phyloP scores from a whole-genome alignment of 2,797 vertebrate species.

The Manis crassicaudata region DNA sequence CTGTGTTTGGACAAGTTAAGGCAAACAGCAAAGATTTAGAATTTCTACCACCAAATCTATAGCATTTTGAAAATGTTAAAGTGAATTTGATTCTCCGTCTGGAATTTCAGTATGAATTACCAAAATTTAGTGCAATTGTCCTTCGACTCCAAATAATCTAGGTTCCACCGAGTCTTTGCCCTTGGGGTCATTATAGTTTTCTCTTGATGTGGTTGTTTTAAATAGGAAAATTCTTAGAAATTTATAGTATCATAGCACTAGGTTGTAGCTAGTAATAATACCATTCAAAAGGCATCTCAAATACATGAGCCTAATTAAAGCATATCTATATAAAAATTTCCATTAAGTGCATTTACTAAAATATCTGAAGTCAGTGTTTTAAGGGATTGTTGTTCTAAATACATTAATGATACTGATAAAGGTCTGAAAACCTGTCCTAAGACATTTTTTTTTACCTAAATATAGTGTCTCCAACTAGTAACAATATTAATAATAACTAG shows the following conservation, averaged over 20 bases:
- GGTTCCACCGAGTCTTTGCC: background rate
- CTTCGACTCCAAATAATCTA: background rate
- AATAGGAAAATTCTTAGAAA: conserved; percentile 30
- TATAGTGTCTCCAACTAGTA: background rate
- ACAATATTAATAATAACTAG: conserved; percentile 23
- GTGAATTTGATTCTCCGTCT: background rate
- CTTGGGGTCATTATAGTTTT: background rate
- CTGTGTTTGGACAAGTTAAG: conserved; percentile 10
- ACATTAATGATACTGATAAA: conserved; percentile 13
- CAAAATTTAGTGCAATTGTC: background rate
- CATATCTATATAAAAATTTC: conserved; percentile 19
- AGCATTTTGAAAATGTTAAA: conserved; percentile 38
- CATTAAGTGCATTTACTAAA: conserved; percentile 19
- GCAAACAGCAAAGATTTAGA: conserved; percentile 18
- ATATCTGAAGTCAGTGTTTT: conserved; percentile 62
- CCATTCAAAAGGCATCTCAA: conserved; percentile 9
- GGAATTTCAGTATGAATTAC: background rate
- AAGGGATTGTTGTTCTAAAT: conserved; percentile 52
- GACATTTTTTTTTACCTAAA: conserved; percentile 9
- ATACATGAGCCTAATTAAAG: conserved; percentile 47
- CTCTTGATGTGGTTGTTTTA: conserved; percentile 48
- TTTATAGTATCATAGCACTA: background rate
- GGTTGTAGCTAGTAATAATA: conserved; percentile 9
- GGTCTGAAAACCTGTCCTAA: conserved; percentile 48
- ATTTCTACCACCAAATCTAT: background rate